Conservation (phyloP, 2,113 vertebrate genomes). For the Pristiophorus japonicus region DNA sequence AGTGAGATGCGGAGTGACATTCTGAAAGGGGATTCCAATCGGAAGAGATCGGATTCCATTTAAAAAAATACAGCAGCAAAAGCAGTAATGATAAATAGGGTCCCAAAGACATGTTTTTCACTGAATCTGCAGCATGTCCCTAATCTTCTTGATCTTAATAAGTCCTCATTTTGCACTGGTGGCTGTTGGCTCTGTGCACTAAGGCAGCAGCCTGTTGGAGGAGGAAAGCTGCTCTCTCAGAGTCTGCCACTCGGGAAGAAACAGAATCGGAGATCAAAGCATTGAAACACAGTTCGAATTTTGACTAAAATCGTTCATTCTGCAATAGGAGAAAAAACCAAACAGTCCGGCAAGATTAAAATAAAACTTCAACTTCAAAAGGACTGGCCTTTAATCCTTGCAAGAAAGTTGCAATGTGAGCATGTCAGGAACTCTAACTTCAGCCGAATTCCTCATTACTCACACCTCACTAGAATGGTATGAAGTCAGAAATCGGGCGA, state of each 20-base stretch:
- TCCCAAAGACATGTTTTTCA: background rate
- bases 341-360: slow-evolving; percentile 25
- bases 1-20: background rate
- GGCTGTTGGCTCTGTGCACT: background rate
- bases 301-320: slow-evolving; percentile 28
- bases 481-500: background rate
- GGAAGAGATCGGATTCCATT: background rate
- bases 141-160: background rate
- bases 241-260: slow-evolving; percentile 19
- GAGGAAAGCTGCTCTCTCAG: background rate
- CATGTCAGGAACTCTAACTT: slow-evolving; percentile 2
- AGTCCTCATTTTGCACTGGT: background rate
- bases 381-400: slow-evolving; percentile 6
- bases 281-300: background rate
- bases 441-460: background rate
- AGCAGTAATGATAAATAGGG: background rate
- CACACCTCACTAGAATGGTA: background rate
- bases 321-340: slow-evolving; percentile 7
- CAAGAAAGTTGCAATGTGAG: background rate
- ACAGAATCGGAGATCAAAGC: slow-evolving; percentile 31
- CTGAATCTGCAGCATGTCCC: background rate
- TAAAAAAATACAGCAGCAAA: background rate
- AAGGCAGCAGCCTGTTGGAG: background rate
- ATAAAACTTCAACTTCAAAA: slow-evolving; percentile 8
- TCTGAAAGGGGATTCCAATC: background rate